phyloP scores from a whole-genome alignment of 2,797 vertebrate species.

The Hoplostethus mediterraneus region DNA sequence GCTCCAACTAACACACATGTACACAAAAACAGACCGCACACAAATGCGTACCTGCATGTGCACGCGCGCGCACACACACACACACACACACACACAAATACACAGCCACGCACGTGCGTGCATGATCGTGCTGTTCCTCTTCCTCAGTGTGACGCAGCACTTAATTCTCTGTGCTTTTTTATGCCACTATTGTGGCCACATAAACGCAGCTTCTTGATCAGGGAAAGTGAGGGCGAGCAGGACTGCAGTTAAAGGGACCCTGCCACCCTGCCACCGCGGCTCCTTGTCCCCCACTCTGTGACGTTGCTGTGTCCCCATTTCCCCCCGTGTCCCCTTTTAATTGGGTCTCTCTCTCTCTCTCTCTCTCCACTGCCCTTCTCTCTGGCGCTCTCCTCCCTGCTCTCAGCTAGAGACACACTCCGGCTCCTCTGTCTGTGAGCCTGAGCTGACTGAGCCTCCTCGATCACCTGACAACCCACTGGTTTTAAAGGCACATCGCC shows the following conservation, averaged over 20 bases:
- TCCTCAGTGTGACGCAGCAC: conserved; percentile 98
- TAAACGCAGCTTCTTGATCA: conserved; percentile 88
- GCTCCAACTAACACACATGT: conserved; percentile 76
- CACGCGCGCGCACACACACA: conserved; percentile 33
- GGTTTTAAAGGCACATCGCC: conserved; percentile 88
- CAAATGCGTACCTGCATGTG: conserved; percentile 29
- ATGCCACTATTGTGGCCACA: conserved; percentile 88
- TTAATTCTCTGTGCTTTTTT: conserved; percentile 92
- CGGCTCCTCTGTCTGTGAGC: conserved; percentile 68
- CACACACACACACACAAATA: conserved; percentile 30
- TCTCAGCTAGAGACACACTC: conserved; percentile 66
- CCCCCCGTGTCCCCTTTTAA: conserved; percentile 73
- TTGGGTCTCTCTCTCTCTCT: conserved; percentile 66
- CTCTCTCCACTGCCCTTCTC: conserved; percentile 51
- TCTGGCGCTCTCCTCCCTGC: conserved; percentile 54
- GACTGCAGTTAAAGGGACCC: conserved; percentile 77
- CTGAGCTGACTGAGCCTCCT: conserved; percentile 79
- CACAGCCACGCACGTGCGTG: conserved; percentile 49
- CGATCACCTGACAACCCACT: conserved; percentile 85
- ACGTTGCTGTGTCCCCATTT: conserved; percentile 70
- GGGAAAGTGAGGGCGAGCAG: conserved; percentile 62
- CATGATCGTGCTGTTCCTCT: conserved; percentile 73
- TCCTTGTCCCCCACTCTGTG: conserved; percentile 54
- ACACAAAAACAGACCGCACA: conserved; percentile 61
- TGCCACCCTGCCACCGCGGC: conserved; percentile 58